These are phyloP conservation scores for Heterodera schachtii DNA, from an alignment of 1,140 invertebrate species.

Conservation along the genomic window DNA sequence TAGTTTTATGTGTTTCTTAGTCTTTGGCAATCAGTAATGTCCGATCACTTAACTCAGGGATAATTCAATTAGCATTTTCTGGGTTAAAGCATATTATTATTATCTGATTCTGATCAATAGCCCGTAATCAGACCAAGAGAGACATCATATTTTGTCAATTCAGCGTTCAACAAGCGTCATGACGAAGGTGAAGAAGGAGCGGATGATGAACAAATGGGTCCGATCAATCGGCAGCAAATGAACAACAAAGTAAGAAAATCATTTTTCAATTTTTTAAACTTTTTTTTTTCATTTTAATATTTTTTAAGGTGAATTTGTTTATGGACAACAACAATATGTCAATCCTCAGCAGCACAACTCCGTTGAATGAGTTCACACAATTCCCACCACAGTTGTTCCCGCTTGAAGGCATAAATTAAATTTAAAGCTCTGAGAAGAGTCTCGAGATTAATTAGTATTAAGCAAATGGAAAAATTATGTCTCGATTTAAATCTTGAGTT, in stretches of 20 bases:
- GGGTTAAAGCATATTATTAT: no score
- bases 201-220: not conserved
- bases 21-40: no score
- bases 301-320: not conserved
- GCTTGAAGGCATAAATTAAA: not conserved
- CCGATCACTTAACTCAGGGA: no score
- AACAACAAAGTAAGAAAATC: not conserved
- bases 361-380: not conserved
- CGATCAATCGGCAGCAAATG: not conserved
- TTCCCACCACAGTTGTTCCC: slow-evolving; percentile 16
- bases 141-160: not conserved
- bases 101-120: no score
- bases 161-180: not conserved
- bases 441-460: no score
- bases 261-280: not conserved
- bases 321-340: not conserved
- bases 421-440: not conserved
- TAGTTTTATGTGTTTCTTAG: no score
- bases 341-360: not conserved
- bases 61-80: no score
- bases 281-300: not conserved
- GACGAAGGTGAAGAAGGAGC: not conserved
- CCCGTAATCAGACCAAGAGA: no score
- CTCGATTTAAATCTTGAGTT: no score
- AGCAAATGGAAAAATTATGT: no score